Percentiles rank a stretch among this genome's conserved stretches.
phyloP scores from a whole-genome alignment of 2,888 invertebrate species.

The Phalera bucephala region DNA sequence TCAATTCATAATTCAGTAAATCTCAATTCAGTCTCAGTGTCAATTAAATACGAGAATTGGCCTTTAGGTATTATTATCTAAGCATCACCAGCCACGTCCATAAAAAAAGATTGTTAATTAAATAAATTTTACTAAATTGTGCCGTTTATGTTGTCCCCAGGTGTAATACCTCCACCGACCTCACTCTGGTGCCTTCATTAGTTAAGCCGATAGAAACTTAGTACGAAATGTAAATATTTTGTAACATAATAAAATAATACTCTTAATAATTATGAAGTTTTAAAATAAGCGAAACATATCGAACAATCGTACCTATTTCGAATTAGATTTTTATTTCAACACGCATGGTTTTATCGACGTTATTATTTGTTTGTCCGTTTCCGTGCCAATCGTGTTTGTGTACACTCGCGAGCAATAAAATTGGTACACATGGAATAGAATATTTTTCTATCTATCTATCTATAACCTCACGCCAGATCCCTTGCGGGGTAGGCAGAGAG shows the following conservation, averaged over 20 bases:
- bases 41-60: no score
- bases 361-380: constrained; percentile 48
- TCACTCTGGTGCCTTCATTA: constrained; percentile 81
- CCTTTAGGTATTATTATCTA: no score
- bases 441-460: no score
- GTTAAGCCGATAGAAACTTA: constrained; percentile 60
- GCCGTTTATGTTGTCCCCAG: constrained; percentile 51
- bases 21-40: no score
- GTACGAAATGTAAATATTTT: constrained; percentile 73
- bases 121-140: no score
- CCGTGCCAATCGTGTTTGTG: constrained; percentile 69
- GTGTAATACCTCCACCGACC: constrained; percentile 78
- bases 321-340: constrained; percentile 40
- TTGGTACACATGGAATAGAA: no score
- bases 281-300: constrained; percentile 70
- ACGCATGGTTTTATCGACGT: constrained; percentile 39
- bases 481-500: no score
- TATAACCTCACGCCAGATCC: no score
- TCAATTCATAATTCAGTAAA: no score
- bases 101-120: no score
- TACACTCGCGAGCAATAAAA: constrained; percentile 44
- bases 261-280: constrained; percentile 43
- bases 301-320: constrained; percentile 70
- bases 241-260: constrained; percentile 68
- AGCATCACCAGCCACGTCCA: no score